Evolutionary conservation across 1,140 invertebrate species (phyloP).

Genomic region (Panulirus ornatus): DNA sequence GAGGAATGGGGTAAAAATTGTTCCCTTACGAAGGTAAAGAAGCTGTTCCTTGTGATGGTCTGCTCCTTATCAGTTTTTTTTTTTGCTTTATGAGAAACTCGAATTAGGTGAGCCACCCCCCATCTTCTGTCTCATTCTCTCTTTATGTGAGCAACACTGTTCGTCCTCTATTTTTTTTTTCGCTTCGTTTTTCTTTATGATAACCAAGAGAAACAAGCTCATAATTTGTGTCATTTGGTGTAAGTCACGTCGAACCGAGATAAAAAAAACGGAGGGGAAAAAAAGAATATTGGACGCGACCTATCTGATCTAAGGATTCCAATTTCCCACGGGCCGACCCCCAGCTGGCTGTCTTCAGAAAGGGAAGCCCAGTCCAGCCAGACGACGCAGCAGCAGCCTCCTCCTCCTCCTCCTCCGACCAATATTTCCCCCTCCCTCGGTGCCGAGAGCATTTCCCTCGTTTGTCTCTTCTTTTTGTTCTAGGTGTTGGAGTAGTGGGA

Average conservation of each 20-base stretch:
- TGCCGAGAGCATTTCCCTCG: not conserved
- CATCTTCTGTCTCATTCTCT: not conserved
- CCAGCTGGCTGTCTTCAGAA: not conserved
- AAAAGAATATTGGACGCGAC: not conserved
- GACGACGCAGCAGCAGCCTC: too few relatives aligned
- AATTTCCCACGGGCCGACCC: not conserved
- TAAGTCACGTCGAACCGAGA: not conserved
- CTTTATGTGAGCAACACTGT: too few relatives aligned
- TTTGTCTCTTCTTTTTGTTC: not conserved
- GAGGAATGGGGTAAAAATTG: too few relatives aligned
- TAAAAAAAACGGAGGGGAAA: too few relatives aligned
- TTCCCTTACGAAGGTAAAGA: too few relatives aligned
- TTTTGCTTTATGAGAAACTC: not conserved
- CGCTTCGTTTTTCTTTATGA: not conserved
- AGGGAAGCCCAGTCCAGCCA: too few relatives aligned
- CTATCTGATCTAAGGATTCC: conserved; percentile 1
- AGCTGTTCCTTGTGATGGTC: not conserved
- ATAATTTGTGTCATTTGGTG: conserved; percentile 6
- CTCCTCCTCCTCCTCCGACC: too few relatives aligned
- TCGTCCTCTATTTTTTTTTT: not conserved
- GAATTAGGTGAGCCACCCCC: too few relatives aligned
- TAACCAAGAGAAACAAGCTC: not conserved
- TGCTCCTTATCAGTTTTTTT: not conserved
- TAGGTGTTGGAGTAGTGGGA: not conserved
- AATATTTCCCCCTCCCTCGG: not conserved